These are phyloP conservation scores for Sardina pilchardus DNA, from an alignment of 2,113 vertebrate species.

Conservation along the genomic window DNA sequence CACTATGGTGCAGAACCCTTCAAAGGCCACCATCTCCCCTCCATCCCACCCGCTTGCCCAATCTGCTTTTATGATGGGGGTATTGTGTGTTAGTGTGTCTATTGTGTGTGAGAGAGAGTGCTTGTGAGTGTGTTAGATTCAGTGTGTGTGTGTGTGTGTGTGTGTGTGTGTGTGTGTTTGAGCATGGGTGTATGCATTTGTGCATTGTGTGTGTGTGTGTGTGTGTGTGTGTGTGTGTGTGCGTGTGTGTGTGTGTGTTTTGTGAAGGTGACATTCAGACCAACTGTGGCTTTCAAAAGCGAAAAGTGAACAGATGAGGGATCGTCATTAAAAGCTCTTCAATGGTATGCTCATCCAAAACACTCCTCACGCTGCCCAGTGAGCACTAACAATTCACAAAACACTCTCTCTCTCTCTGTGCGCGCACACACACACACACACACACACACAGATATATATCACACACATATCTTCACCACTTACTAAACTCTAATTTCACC, in stretches of 20 bases:
- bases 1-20: conserved; percentile 54
- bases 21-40: conserved; percentile 51
- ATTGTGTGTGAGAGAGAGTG: conserved; percentile 4
- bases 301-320: neutral
- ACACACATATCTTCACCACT: neutral
- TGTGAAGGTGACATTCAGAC: neutral
- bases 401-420: too few species aligned
- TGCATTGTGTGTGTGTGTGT: too few species aligned
- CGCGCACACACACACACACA: too few species aligned
- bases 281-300: neutral
- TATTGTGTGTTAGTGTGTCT: neutral
- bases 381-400: too few species aligned
- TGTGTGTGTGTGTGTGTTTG: conserved; percentile 28
- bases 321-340: neutral
- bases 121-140: conserved; percentile 6
- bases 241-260: conserved; percentile 17
- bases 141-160: conserved; percentile 14
- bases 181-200: too few species aligned
- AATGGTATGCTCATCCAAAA: too few species aligned
- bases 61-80: conserved; percentile 25
- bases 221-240: conserved; percentile 24
- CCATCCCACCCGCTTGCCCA: conserved; percentile 12
- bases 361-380: too few species aligned
- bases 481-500: neutral
- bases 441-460: neutral